A percentile compares a stretch with the other conserved stretches of the same genome.
Evolutionary conservation across 2,113 vertebrate genomes (phyloP).

Genomic region (Nothocercus julius): DNA sequence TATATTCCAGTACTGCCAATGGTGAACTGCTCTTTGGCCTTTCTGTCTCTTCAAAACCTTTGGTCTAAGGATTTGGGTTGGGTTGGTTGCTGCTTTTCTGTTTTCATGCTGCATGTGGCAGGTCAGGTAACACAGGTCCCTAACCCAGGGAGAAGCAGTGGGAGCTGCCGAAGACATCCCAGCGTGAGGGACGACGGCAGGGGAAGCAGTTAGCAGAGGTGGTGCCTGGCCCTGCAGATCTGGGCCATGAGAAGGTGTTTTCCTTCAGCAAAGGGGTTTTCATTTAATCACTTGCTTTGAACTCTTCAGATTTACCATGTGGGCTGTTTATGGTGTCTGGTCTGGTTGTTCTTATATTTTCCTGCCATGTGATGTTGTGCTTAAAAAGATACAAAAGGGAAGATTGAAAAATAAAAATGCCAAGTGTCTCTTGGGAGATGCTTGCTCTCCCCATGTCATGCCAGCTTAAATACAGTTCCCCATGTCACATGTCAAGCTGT

Average conservation of each 20-base stretch:
- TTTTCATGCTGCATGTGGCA: neutral
- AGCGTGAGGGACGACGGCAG: neutral
- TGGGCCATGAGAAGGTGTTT: neutral
- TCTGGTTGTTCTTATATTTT: neutral
- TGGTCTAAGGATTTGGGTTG: neutral
- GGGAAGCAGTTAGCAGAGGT: neutral
- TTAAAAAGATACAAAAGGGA: slow-evolving; percentile 17
- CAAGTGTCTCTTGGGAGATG: slow-evolving; percentile 16
- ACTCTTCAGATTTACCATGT: slow-evolving; percentile 3
- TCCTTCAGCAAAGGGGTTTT: neutral
- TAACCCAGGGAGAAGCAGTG: neutral
- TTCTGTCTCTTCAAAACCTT: neutral
- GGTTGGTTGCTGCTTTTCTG: neutral
- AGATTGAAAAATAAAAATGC: slow-evolving; percentile 31
- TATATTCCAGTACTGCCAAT: neutral
- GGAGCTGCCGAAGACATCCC: neutral
- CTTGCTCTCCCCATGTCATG: slow-evolving; percentile 30
- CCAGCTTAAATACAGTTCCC: slow-evolving; percentile 60
- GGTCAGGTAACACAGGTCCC: too few relatives aligned
- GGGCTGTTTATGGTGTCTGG: neutral
- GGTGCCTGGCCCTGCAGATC: neutral
- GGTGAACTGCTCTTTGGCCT: neutral
- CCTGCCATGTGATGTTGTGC: neutral
- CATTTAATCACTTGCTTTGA: neutral
- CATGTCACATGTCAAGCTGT: slow-evolving; percentile 43